Base-by-base conservation (phyloP, 2,888 invertebrate genomes). In the Cerceris rybyensis region DNA sequence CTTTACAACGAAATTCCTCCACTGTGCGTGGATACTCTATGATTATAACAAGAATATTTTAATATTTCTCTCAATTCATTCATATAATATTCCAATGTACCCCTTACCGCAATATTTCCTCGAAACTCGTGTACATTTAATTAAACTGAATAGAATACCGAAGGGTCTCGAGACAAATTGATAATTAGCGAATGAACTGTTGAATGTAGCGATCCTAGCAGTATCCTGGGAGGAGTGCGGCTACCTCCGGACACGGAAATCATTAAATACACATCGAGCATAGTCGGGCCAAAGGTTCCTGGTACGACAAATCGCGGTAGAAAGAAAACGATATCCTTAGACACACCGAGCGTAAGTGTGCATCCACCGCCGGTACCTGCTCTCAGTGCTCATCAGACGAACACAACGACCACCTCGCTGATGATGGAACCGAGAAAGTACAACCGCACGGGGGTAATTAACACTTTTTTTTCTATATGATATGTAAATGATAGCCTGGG, bases 221-320 rank as follows among this genome's bases (percentile, higher is more conserved):
- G 97, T 88, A 95, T 97, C 91, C 93, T 97, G 90, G 97, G 97
- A 77, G 96, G 96, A 50, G 97, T 97, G 63, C 95, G 97, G 78
- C 93, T 97, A 87, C 97, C 97, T 82, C 97, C 97, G 52, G 97
- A 97, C 91, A 97, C 97, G 59, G 97, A 97, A 93, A 97, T 97
- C 83, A 97, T 97, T 91, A 97, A 97, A 93, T 97, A 97, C 92
- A 97, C 97, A 83, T 97, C 97, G 84, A 97, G 97, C 75, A 95
- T 97, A 89, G 96, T 96, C 85, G 97, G 97, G 76, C 97, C 97
- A 72, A 97, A 97, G 94, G 94, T 96, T 82, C 96, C 96, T 13
- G 97, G 97, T 78, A 96, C 96, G 79, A 97, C 97, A 85, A 97
- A 96, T 89, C 94, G 97, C 65, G 97, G 97, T 73, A 94, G 97